phyloP scores from a whole-genome alignment of 2,797 vertebrate species.

The Limosa lapponica region DNA sequence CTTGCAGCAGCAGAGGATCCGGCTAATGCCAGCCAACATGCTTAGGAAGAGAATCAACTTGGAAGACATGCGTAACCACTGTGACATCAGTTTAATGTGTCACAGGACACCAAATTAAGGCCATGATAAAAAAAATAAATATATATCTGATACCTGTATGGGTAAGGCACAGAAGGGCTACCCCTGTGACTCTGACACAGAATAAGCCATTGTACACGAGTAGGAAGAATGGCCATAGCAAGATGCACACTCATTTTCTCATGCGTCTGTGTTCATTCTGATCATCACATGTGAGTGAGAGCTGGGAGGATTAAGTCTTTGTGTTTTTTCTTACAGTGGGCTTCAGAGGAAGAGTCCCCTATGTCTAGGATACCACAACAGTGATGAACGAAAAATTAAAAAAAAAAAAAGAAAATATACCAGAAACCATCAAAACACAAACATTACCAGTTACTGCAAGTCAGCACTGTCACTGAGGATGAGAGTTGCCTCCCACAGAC shows the following conservation, averaged over 20 bases:
- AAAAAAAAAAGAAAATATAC: background rate
- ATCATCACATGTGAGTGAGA: background rate
- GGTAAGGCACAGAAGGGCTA: background rate
- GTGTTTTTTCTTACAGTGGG: background rate
- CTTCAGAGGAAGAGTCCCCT: background rate
- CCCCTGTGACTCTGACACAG: constrained; percentile 29
- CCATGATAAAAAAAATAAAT: background rate
- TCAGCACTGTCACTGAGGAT: background rate
- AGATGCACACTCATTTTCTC: background rate
- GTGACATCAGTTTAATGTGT: background rate
- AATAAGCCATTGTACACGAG: background rate
- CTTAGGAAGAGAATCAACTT: background rate
- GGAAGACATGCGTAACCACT: background rate
- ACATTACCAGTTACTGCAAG: background rate
- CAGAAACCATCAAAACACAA: background rate
- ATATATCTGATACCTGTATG: background rate
- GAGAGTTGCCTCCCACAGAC: background rate
- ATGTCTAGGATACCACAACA: background rate
- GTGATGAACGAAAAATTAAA: background rate
- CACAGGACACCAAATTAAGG: background rate
- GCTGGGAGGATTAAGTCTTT: background rate
- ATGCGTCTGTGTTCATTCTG: background rate
- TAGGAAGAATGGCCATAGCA: background rate
- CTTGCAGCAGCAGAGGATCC: background rate
- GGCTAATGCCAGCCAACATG: background rate